A percentile compares a stretch with the other conserved stretches of the same genome.
These are phyloP conservation scores for Nesoenas mayeri DNA, from an alignment of 2,113 vertebrate genomes.

Conservation along the genomic window DNA sequence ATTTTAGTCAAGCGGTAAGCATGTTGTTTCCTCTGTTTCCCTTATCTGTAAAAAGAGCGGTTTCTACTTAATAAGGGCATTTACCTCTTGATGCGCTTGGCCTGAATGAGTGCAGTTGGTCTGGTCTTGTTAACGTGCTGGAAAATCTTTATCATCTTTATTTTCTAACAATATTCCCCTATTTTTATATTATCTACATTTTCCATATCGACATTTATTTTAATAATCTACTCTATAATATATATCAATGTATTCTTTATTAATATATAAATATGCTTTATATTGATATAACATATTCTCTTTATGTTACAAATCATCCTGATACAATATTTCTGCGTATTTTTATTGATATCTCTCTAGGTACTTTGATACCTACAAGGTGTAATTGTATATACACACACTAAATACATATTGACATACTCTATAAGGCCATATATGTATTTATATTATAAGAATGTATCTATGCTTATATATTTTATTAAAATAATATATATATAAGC, in stretches of 20 bases:
- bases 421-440: too few relatives aligned
- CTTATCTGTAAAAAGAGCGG: background rate
- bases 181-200: background rate
- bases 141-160: background rate
- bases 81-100: background rate
- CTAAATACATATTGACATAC: background rate
- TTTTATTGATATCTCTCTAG: background rate
- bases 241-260: too few relatives aligned
- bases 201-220: background rate
- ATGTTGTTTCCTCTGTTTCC: slow-evolving; percentile 35
- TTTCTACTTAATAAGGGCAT: slow-evolving; percentile 6
- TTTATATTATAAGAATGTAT: background rate
- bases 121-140: background rate
- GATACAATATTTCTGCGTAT: accelerated
- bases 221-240: background rate
- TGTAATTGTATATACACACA: background rate
- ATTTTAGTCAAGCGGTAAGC: background rate
- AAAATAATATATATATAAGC: too few relatives aligned
- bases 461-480: background rate
- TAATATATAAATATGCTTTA: too few relatives aligned
- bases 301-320: background rate
- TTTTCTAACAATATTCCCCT: too few relatives aligned
- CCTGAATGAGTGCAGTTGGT: background rate
- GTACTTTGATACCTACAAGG: background rate
- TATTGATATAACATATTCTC: background rate